phyloP scores from a whole-genome alignment of 2,888 invertebrate genomes.

The Metopia argyrocephala region DNA sequence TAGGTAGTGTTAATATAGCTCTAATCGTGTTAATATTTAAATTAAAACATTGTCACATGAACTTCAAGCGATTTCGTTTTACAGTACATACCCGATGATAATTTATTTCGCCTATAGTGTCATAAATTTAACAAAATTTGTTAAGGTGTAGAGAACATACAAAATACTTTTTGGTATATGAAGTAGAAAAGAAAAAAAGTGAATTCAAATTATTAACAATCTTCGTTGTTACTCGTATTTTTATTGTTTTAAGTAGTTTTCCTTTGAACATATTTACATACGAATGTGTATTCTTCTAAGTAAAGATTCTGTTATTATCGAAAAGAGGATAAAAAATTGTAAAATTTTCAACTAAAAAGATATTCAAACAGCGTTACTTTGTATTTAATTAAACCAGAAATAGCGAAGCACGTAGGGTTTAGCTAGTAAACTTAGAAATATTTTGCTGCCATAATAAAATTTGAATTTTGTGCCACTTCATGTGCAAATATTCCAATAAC shows the following conservation, averaged over 20 bases:
- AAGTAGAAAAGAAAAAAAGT: background rate
- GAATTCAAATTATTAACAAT: conserved; percentile 27
- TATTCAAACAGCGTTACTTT: conserved; percentile 14
- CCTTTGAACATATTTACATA: background rate
- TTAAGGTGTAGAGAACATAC: background rate
- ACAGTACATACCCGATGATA: no score
- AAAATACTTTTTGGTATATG: conserved; percentile 17
- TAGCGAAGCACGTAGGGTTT: no score
- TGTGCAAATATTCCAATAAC: no score
- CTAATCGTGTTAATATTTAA: no score
- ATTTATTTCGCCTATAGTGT: background rate
- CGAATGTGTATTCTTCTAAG: conserved; percentile 15
- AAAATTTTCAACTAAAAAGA: conserved; percentile 50
- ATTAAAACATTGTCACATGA: no score
- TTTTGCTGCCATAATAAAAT: no score
- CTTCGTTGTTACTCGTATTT: background rate
- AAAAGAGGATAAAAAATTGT: conserved; percentile 29
- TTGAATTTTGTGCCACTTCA: no score
- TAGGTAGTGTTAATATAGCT: no score
- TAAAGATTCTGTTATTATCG: conserved; percentile 18
- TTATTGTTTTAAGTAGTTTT: background rate
- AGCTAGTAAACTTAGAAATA: no score
- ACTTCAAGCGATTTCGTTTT: no score
- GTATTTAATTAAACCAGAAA: background rate
- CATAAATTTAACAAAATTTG: background rate